Percentiles rank a stretch among this genome's conserved stretches.
Evolutionary conservation across 1,140 invertebrate species (phyloP).

Genomic region (Pseudomyrmex flavicornis): DNA sequence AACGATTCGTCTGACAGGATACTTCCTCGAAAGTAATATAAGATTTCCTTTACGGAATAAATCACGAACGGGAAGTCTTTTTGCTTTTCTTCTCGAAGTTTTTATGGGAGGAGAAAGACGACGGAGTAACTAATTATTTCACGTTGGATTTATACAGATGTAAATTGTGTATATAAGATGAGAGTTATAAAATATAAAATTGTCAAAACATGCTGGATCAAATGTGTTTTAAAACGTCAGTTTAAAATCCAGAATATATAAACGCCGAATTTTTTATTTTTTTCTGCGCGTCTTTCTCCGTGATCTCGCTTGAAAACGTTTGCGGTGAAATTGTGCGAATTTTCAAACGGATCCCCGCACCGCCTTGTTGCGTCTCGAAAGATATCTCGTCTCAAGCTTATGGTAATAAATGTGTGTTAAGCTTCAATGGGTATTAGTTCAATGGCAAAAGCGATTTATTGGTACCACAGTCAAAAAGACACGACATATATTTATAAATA

Average conservation of each 20-base stretch:
- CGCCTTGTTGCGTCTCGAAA: constrained; percentile 56
- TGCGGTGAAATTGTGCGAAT: constrained; percentile 46
- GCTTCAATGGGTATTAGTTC: constrained; percentile 74
- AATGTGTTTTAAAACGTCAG: background rate
- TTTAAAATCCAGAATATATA: background rate
- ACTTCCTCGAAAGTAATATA: constrained; percentile 15
- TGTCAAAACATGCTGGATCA: background rate
- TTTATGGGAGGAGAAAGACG: constrained; percentile 26
- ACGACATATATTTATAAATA: constrained; percentile 54
- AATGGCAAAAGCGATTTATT: constrained; percentile 76
- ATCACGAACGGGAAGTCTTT: background rate
- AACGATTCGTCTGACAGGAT: constrained; percentile 18
- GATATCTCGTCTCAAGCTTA: constrained; percentile 72
- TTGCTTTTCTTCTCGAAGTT: constrained; percentile 14
- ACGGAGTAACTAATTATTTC: background rate
- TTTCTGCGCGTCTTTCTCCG: constrained; percentile 12
- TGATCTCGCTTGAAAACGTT: constrained; percentile 36
- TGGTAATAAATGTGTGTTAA: constrained; percentile 73
- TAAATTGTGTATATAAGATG: background rate
- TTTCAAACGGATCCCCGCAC: constrained; percentile 58
- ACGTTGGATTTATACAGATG: constrained; percentile 1
- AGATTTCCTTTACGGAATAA: constrained; percentile 25
- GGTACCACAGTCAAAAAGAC: constrained; percentile 73
- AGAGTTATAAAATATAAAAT: background rate
- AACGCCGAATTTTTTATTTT: constrained; percentile 15